Conservation (phyloP, 2,888 invertebrate species). For the Platycnemis pennipes region DNA sequence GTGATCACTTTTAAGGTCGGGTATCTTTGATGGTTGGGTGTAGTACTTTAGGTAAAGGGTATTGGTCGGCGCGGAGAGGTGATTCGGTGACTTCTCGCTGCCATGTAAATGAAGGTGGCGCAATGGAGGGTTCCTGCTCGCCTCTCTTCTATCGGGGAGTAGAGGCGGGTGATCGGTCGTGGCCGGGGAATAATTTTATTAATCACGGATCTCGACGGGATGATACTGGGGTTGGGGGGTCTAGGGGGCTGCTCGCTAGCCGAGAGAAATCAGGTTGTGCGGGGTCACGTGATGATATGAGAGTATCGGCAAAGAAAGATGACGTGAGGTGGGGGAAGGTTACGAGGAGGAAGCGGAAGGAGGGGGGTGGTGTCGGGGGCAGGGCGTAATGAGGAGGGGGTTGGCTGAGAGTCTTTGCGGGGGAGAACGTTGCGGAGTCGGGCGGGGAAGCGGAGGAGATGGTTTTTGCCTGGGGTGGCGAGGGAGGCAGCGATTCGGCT, state of each 20-base stretch:
- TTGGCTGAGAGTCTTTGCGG: background rate
- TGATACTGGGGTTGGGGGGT: background rate
- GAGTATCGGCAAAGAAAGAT: background rate
- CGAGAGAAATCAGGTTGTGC: background rate
- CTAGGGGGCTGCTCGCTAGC: background rate
- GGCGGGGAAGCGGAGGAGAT: background rate
- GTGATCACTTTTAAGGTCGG: too few species aligned
- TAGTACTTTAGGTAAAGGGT: too few species aligned
- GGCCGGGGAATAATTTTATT: background rate
- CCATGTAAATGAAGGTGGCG: background rate
- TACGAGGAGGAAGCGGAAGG: background rate
- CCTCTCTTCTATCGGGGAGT: background rate
- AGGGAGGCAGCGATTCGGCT: slow-evolving; percentile 45
- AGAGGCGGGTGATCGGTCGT: background rate
- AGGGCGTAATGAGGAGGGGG: background rate
- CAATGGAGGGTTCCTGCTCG: slow-evolving; percentile 17
- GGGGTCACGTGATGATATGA: background rate
- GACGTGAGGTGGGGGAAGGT: background rate
- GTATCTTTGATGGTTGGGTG: too few species aligned
- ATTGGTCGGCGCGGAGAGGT: too few species aligned
- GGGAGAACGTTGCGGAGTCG: background rate
- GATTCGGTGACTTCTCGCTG: background rate
- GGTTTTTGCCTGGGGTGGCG: background rate
- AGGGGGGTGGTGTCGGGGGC: background rate
- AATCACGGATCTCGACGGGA: background rate